These are phyloP conservation scores for Argyresthia albistria DNA, from an alignment of 2,888 invertebrate genomes.

Conservation along the genomic window DNA sequence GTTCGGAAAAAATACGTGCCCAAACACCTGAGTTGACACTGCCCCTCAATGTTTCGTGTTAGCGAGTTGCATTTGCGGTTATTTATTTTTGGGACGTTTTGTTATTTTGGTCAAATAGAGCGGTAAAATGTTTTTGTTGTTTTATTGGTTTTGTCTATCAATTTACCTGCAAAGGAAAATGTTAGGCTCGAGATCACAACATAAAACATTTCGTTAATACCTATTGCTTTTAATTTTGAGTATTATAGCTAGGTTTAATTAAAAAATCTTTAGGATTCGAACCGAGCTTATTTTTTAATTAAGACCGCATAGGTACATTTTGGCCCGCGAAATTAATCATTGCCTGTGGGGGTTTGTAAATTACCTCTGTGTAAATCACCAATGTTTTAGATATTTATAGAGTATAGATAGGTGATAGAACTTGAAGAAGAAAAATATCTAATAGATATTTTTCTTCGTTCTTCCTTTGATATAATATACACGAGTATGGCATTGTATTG, in stretches of 20 bases:
- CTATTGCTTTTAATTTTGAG: too few relatives aligned
- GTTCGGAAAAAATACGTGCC: too few relatives aligned
- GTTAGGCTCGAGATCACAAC: too few relatives aligned
- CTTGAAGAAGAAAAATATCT: too few relatives aligned
- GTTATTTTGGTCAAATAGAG: neutral
- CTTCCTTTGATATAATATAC: neutral
- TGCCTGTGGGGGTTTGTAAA: neutral
- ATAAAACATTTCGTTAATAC: too few relatives aligned
- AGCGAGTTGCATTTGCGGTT: neutral
- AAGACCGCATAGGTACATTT: too few relatives aligned
- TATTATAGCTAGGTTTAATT: too few relatives aligned
- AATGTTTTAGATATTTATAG: neutral
- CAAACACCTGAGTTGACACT: conserved; percentile 22
- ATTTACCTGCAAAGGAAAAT: neutral
- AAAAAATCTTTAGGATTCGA: too few relatives aligned
- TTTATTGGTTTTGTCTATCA: neutral
- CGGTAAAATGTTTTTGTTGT: neutral
- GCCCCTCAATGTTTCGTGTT: neutral
- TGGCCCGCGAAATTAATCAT: too few relatives aligned
- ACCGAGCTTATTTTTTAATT: too few relatives aligned
- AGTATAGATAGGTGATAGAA: too few relatives aligned
- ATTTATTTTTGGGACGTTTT: neutral
- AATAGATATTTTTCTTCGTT: too few relatives aligned
- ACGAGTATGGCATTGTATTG: neutral
- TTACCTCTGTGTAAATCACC: neutral